Evolutionary conservation across 2,888 invertebrate species (phyloP).

Genomic region (Mamestra brassicae): DNA sequence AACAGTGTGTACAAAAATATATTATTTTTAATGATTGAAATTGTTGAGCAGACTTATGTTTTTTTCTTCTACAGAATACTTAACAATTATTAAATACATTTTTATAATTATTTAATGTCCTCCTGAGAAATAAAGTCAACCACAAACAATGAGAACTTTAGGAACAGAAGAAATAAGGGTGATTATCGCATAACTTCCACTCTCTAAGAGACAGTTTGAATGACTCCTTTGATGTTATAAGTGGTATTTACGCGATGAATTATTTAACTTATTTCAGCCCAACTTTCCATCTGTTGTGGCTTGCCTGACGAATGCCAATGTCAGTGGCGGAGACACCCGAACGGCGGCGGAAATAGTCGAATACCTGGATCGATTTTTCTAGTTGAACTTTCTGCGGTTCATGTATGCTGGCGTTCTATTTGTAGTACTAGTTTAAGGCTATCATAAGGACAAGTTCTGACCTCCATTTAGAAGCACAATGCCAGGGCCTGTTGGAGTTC

Average conservation of each 20-base stretch:
- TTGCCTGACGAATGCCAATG: conserved; percentile 70
- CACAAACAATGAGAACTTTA: not conserved
- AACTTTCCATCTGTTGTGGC: conserved; percentile 57
- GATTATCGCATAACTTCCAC: conserved; percentile 14
- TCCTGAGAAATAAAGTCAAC: not conserved
- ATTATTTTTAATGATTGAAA: too few relatives aligned
- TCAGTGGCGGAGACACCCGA: conserved; percentile 70
- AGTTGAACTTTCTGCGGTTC: conserved; percentile 80
- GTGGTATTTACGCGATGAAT: conserved; percentile 62
- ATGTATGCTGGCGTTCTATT: conserved; percentile 70
- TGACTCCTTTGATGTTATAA: conserved; percentile 55
- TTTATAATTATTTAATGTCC: not conserved
- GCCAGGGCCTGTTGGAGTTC: conserved; percentile 39
- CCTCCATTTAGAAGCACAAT: conserved; percentile 32
- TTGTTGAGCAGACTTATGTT: too few relatives aligned
- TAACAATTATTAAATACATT: not conserved
- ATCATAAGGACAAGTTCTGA: conserved; percentile 58
- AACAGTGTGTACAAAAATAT: too few relatives aligned
- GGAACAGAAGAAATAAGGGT: conserved; percentile 7
- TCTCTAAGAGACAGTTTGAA: conserved; percentile 9
- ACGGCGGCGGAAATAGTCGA: conserved; percentile 71
- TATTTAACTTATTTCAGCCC: conserved; percentile 62
- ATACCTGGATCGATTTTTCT: conserved; percentile 81
- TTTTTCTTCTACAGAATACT: not conserved
- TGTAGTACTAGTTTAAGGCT: conserved; percentile 74